Percentiles rank a stretch among this genome's conserved stretches.
These are phyloP conservation scores for Scaptodrosophila latifasciaeformis DNA, from an alignment of 2,888 invertebrate genomes.

Conservation along the genomic window DNA sequence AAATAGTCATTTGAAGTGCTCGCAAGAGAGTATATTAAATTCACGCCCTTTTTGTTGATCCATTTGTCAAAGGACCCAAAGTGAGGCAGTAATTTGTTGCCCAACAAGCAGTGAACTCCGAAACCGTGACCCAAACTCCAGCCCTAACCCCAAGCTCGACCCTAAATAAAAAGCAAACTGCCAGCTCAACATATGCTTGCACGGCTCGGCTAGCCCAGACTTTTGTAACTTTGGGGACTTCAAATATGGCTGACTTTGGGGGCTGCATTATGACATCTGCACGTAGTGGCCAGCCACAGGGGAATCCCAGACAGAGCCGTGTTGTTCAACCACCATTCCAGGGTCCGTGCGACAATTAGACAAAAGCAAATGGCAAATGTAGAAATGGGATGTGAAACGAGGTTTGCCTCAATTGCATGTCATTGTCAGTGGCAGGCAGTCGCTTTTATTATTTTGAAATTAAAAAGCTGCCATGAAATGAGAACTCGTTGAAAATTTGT, in stretches of 20 bases:
- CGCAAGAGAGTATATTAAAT: too few relatives aligned
- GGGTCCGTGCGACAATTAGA: conserved; percentile 53
- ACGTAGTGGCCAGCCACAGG: background rate
- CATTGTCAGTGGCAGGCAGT: conserved; percentile 47
- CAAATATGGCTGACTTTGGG: background rate
- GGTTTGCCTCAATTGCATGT: conserved; percentile 53
- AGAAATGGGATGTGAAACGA: background rate
- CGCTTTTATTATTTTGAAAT: conserved; percentile 60
- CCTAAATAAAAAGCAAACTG: conserved; percentile 26
- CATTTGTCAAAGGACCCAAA: conserved; percentile 32
- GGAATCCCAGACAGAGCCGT: conserved; percentile 3
- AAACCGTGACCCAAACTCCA: too few relatives aligned
- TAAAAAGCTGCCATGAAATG: conserved; percentile 38
- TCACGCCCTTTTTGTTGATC: too few relatives aligned
- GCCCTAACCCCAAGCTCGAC: background rate
- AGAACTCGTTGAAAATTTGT: background rate
- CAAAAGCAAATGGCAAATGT: conserved; percentile 35
- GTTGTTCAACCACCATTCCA: conserved; percentile 1
- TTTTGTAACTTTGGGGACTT: conserved; percentile 17
- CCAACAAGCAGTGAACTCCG: conserved; percentile 29
- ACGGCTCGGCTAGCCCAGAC: conserved; percentile 22
- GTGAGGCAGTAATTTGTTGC: conserved; percentile 67
- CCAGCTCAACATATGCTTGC: conserved; percentile 58
- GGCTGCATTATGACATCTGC: conserved; percentile 46
- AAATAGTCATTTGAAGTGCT: conserved; percentile 34